phyloP scores from a whole-genome alignment of 2,113 vertebrate genomes.

The Holacanthus passer region DNA sequence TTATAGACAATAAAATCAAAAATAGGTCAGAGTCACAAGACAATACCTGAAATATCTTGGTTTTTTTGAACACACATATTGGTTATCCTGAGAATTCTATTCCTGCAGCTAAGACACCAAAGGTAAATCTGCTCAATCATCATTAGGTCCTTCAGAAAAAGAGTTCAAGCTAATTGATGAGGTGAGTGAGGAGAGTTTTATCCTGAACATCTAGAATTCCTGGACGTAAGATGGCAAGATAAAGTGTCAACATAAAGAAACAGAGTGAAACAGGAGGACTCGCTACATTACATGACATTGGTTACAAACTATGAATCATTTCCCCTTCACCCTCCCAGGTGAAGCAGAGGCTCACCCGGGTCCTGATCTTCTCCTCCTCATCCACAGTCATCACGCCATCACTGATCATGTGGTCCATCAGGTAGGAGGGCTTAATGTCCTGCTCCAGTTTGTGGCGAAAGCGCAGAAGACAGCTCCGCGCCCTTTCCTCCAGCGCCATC shows the following conservation, averaged over 20 bases:
- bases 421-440: conserved; percentile 92
- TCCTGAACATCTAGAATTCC: not conserved
- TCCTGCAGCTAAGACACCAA: not conserved
- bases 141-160: not conserved
- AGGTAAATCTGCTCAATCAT: not conserved
- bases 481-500: conserved; percentile 88
- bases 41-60: not conserved
- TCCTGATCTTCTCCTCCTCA: conserved; percentile 90
- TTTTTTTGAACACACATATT: not conserved
- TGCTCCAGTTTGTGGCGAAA: conserved; percentile 87
- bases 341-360: conserved; percentile 81
- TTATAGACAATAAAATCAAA: not conserved
- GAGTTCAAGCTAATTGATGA: not conserved
- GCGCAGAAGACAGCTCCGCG: conserved; percentile 89
- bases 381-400: conserved; percentile 87
- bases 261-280: not conserved
- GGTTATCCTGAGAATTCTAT: not conserved
- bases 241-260: too few species aligned
- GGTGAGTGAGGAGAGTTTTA: not conserved
- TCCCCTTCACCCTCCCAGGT: not conserved
- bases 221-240: not conserved
- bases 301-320: not conserved
- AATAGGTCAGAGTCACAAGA: not conserved
- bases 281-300: not conserved
- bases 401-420: conserved; percentile 95